A percentile compares a stretch with the other conserved stretches of the same genome.
Evolutionary conservation across 2,113 vertebrate genomes (phyloP).

Genomic region (Rhinoptilus africanus): DNA sequence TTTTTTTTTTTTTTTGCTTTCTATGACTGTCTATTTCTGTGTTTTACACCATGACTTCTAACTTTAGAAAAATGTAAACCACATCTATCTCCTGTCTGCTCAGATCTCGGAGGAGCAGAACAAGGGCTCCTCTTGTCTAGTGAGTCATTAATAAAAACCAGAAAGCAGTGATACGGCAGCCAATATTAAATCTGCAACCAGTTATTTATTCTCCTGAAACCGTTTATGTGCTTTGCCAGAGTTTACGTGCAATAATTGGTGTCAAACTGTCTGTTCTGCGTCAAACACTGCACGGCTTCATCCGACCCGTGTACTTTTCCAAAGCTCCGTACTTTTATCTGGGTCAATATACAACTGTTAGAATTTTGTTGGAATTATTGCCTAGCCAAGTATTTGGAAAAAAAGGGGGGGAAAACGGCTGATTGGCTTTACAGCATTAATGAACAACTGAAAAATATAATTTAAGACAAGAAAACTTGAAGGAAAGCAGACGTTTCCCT

Average conservation of each 20-base stretch:
- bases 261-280: not conserved
- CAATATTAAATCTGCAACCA: conserved; percentile 7
- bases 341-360: rapidly evolving
- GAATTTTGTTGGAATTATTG: not conserved
- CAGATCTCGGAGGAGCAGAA: not conserved
- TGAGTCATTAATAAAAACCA: not conserved
- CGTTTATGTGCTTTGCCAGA: not conserved
- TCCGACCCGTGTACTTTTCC: not conserved
- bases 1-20: not conserved
- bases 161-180: not conserved
- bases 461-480: not conserved
- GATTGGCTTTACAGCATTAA: not conserved
- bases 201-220: not conserved
- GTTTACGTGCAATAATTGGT: conserved; percentile 6
- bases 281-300: not conserved
- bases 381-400: not conserved
- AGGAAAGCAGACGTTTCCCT: not conserved
- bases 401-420: not conserved
- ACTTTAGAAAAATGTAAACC: conserved; percentile 20
- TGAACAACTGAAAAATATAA: not conserved
- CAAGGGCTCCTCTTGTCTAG: not conserved
- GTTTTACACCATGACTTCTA: conserved; percentile 35
- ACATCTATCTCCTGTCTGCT: not conserved
- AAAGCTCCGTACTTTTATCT: not conserved
- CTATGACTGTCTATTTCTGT: conserved; percentile 7